Conservation (phyloP, 2,113 vertebrate genomes). For the Spea multiplicata region DNA sequence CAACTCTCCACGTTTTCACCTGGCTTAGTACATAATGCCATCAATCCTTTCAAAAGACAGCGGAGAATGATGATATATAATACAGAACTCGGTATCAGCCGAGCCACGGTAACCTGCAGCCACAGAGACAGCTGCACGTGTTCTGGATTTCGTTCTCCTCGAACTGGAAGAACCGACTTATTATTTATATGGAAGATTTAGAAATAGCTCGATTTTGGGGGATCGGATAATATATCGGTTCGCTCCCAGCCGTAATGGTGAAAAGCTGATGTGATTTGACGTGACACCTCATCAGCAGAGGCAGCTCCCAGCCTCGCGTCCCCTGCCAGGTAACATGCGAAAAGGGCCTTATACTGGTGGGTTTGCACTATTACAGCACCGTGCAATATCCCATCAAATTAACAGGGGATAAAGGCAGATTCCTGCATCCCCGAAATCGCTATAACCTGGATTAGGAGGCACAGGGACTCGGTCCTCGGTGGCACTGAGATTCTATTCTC, state of each 20-base stretch:
- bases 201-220: not conserved
- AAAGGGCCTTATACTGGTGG: slow-evolving; percentile 29
- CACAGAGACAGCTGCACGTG: too few relatives aligned
- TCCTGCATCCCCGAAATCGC: slow-evolving; percentile 10
- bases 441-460: not conserved
- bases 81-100: too few relatives aligned
- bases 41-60: too few relatives aligned
- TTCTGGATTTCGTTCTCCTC: too few relatives aligned
- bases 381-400: not conserved
- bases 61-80: too few relatives aligned
- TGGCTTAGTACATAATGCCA: too few relatives aligned
- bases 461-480: not conserved
- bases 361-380: slow-evolving; percentile 9
- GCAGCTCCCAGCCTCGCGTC: not conserved
- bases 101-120: too few relatives aligned
- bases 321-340: slow-evolving; percentile 53
- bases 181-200: slow-evolving; percentile 3
- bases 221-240: not conserved
- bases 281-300: slow-evolving; percentile 19
- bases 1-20: too few relatives aligned
- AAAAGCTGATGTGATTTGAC: slow-evolving; percentile 4
- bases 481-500: not conserved
- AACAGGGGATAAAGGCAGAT: not conserved
- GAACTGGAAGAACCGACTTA: not conserved
- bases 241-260: not conserved